Evolutionary conservation across 1,140 invertebrate genomes (phyloP), one percentile per base, ranked within the genome.

Genomic region (Drosophila triauraria): DNA sequence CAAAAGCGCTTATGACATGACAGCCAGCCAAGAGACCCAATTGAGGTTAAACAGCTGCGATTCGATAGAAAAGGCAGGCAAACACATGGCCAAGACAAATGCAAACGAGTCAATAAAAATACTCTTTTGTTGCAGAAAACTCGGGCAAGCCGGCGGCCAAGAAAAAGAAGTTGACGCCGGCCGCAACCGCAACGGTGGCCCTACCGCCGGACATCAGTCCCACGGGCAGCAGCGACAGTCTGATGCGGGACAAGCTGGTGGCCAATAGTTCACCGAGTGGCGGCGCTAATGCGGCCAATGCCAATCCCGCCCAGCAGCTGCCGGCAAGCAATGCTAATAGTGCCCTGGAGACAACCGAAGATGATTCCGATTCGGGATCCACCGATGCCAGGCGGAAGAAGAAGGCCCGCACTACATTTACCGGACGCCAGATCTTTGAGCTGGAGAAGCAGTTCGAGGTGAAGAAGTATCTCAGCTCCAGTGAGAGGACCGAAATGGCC

Each of bases 391-490:
- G 94, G 40, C 97, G 98, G 88, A 97, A 98, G 94, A 99, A 99
- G 94, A 99, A 99, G 91, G 98, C 98, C 0, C 94, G 98, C 70
- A 99, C 98, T 15, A 99, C 98, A 0, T 99, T 99, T 94, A 98
- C 98, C 0, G 98, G 98, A 2, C 93, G 97, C 54, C 98, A 99
- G 94, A 99, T 99, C 91, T 99, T 98, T 93, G 98, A 99, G 93
- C 93, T 99, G 91, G 98, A 99, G 93, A 97, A 98, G 92, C 96
- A 98, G 93, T 99, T 99, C 92, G 98, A 99, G 93, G 94, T 97
- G 60, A 99, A 99, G 94, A 99, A 99, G 93, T 99, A 99, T 93
- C 94, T 99, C 56, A 98, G 97, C 75, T 98, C 97, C n/a, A 98
- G 97, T 53, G 98, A 99, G 93, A 94, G 98, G 75, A 96, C 97